Base-by-base conservation (phyloP, 30 jellyfish, hydroid and myxozoan genomes). In the Cassiopea xamachana region DNA sequence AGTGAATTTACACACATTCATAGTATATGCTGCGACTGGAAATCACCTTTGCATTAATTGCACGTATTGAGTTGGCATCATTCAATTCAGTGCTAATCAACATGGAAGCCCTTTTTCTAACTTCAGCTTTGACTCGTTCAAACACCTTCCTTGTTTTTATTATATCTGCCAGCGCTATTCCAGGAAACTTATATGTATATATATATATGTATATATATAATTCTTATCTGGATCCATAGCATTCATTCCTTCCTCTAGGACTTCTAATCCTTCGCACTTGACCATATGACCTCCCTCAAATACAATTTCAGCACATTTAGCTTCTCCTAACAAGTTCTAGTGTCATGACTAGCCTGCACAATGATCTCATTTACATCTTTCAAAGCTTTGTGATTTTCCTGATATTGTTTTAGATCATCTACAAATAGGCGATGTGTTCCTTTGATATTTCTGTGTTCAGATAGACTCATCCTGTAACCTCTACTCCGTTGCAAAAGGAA, bases 241-340 rank as follows among this genome's bases (percentile, higher is more conserved):
- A 27, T 3, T n/a, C 86, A 77, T 77, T 49, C 72, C 2, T 3
- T 77, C 86, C 75, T 77, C 75, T 55, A 44, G 45, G 0, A 2
- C 86, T 27, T 48, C n/a, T n/a, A 77, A 17, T 77, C 73, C 86
- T 77, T 77, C 86, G 0, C 72, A 79, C 44, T 77, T 77, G 0
- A 77, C 86, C 9, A 44, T 77, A 16, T 77, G 18, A 2, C 86
- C 77, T 1, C 74, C 39, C 75, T 55, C 45, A 17, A 77, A 77
- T 12, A 77, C 86, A 17, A 77, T 77, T 55, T 77, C 74, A 2
- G 86, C 86, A 2, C 86, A 77, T 27, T 13, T 77, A n/a, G 2
- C 44, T 14, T 1, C 74, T 10, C 86, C 69, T 77, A 77, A 17
- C 73, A 77, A 1, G 86, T 77, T 7, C 86, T n/a, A n/a, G 77